Evolutionary conservation across 2,797 vertebrate genomes (phyloP).

Genomic region (Poeciliopsis turneri): DNA sequence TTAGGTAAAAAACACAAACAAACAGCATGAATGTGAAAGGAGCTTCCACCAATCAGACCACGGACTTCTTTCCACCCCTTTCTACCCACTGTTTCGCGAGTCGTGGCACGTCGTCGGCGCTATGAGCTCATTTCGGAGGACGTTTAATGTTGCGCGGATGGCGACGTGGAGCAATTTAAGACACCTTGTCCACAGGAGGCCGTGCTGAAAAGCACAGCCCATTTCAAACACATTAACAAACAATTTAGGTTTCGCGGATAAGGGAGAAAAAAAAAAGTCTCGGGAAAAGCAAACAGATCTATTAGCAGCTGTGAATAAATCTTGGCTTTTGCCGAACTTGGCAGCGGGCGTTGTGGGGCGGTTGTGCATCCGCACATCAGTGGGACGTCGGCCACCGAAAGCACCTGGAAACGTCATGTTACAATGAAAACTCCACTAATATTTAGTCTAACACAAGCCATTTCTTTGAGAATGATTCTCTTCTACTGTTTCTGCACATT

Average conservation of each 20-base stretch:
- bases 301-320: conserved; percentile 54
- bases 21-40: conserved; percentile 23
- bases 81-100: conserved; percentile 34
- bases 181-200: conserved; percentile 49
- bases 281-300: conserved; percentile 50
- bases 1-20: conserved; percentile 12
- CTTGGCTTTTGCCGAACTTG: conserved; percentile 33
- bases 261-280: background rate
- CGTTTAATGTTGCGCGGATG: conserved; percentile 44
- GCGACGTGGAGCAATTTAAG: conserved; percentile 49
- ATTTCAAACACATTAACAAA: conserved; percentile 49
- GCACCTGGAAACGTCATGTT: conserved; percentile 33
- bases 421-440: conserved; percentile 7
- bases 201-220: conserved; percentile 28
- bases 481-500: background rate
- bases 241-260: conserved; percentile 50
- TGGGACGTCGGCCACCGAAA: conserved; percentile 18
- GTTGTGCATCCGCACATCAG: conserved; percentile 1
- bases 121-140: conserved; percentile 34
- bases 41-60: conserved; percentile 16
- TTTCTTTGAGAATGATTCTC: conserved; percentile 8
- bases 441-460: conserved; percentile 20
- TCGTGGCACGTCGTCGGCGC: conserved; percentile 22
- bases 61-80: conserved; percentile 19
- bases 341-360: background rate